Base-by-base conservation (phyloP, 2,797 vertebrate species). In the Cuniculus paca region DNA sequence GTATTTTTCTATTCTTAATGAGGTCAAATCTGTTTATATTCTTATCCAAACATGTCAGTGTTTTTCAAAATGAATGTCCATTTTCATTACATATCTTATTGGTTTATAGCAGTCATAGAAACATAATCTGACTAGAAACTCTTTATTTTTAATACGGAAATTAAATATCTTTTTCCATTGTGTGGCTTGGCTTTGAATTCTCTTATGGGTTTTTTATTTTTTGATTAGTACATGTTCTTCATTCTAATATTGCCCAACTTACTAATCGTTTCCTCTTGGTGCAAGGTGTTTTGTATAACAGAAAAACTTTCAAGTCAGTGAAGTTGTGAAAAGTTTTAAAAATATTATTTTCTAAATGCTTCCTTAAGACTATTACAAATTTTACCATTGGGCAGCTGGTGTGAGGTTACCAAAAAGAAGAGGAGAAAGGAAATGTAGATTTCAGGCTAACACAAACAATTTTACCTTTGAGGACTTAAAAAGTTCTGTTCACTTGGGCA, bases 61-160 rank as follows among this genome's bases (percentile, higher is more conserved):
- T 80, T 80, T 82, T 80, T 92, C 48, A 90, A 28, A 61, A 48
- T 7, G 48, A 81, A 61, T 77, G n/a, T 1, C 26, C 12, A 77
- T 80, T 94, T 82, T 36, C 74, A 63, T 48, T n/a, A n/a, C n/a
- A n/a, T n/a, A n/a, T n/a, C 78, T 96, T 36, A 88, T 22, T 70
- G 56, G 75, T 31, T 89, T 92, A 36, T 45, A 68, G 13, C 31
- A 58, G 8, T 48, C 90, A 34, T 68, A 70, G 70, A 68, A 50
- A 10, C 39, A 56, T 42, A 65, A 63, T 72, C 48, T 88, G 31
- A 36, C 68, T 63, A 58, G 0, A 95, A 91, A 5, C 2, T 4
- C 2, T 85, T 77, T 52, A 4, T 90, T 90, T 50, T 24, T 90
- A 81, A 72, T 72, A 34, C 3, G 31, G 50, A 13, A 39, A 91